These are phyloP conservation scores for Molorchus minor DNA, from an alignment of 2,888 invertebrate species.

Conservation along the genomic window DNA sequence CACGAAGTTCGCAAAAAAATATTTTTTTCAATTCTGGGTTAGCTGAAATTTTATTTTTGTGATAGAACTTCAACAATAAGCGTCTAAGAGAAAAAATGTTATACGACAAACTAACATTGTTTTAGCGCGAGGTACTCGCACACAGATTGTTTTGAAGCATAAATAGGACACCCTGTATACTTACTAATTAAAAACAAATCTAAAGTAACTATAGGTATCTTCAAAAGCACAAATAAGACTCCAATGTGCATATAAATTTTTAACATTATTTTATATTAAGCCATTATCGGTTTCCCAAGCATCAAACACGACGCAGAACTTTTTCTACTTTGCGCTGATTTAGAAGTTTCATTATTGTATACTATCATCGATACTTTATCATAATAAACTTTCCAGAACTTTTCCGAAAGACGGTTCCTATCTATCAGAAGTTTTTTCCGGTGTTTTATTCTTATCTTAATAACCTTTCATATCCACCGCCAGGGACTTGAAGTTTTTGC, in stretches of 20 bases:
- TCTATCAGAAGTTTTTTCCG: conserved; percentile 14
- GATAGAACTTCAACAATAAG: too few relatives aligned
- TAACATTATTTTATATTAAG: neutral
- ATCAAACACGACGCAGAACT: neutral
- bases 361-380: conserved; percentile 21
- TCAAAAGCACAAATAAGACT: too few relatives aligned
- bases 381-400: conserved; percentile 10
- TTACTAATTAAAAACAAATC: too few relatives aligned
- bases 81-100: too few relatives aligned
- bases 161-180: too few relatives aligned
- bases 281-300: neutral
- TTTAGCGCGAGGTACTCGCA: too few relatives aligned
- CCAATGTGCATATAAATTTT: neutral
- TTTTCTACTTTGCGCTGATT: conserved; percentile 3
- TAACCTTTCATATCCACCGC: neutral
- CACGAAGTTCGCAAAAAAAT: too few relatives aligned
- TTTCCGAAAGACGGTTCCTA: conserved; percentile 3
- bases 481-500: conserved; percentile 7
- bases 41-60: too few relatives aligned
- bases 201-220: too few relatives aligned
- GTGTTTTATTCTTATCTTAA: conserved; percentile 20
- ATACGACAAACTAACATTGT: too few relatives aligned
- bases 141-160: too few relatives aligned
- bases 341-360: conserved; percentile 11
- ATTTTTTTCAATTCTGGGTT: too few relatives aligned